Base-by-base conservation (phyloP, 1,140 invertebrate species). In the Macrostomum lignano region DNA sequence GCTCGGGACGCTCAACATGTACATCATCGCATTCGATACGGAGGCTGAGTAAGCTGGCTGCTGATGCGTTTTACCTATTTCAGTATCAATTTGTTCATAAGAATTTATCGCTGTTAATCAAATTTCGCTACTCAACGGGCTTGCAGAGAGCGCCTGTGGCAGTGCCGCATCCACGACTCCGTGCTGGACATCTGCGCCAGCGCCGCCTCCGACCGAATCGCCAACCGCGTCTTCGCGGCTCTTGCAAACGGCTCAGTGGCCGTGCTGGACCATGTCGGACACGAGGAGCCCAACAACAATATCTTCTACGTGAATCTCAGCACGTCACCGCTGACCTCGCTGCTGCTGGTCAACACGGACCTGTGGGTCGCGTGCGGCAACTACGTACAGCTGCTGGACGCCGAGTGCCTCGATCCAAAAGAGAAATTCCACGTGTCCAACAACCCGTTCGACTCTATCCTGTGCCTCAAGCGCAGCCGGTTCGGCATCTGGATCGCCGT, bases 171-270 rank as follows among this genome's bases (percentile, higher is more conserved):
- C 4, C 58, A 57, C 36, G 62, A 63, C 43, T 55, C 61, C 4
- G 53, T 62, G 0, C 35, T 63, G 19, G 48, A 51, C 22, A 40
- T 65, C 13, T 46, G n/a, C n/a, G n/a, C n/a, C n/a, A n/a, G n/a
- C n/a, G n/a, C n/a, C n/a, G n/a, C n/a, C n/a, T n/a, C n/a, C n/a
- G n/a, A n/a, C n/a, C n/a, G n/a, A n/a, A n/a, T n/a, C n/a, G 44
- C 36, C 54, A 39, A 15, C 47, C 47, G 51, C 21, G 43, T 62
- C 2, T 63, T 61, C 42, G 52, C 52, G 26, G 57, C 46, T 14
- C 38, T 65, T 6, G 60, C 60, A 20, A 61, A 65, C 44, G 63
- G 63, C 20, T 62, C 60, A 2, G 37, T 65, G 4, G 60, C 63
- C 21, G 51, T 65, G 7, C 42, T 63, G 19, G 63, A 64, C 6